Percentiles rank a stretch among this genome's conserved stretches.
Evolutionary conservation across 2,113 vertebrate species (phyloP).

Genomic region (Crotalus helleri): DNA sequence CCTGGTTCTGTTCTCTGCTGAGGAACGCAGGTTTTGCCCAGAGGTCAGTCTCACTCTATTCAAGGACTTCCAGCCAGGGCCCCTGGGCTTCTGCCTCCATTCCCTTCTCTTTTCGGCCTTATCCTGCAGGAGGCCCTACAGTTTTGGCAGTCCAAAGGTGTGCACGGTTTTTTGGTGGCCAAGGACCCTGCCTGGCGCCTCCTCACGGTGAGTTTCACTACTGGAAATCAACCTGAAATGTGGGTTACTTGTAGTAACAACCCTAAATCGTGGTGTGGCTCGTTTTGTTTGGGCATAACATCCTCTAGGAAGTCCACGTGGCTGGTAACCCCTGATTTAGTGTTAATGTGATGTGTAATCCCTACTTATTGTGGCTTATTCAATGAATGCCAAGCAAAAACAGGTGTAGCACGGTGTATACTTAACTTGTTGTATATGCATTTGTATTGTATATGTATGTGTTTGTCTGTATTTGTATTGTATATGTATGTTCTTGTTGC

Average conservation of each 20-base stretch:
- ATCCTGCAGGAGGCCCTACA: not conserved
- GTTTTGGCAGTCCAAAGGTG: conserved; percentile 10
- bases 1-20: not conserved
- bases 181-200: not conserved
- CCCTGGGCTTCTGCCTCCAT: not conserved
- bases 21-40: not conserved
- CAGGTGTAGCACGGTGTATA: not conserved
- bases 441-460: not conserved
- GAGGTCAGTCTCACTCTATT: not conserved
- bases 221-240: not conserved
- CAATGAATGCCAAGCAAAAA: not conserved
- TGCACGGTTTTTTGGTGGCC: conserved; percentile 6
- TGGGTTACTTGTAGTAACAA: not conserved
- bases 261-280: not conserved
- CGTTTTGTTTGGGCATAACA: not conserved
- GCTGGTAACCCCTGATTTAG: not conserved
- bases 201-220: not conserved
- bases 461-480: not conserved
- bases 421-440: not conserved
- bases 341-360: not conserved
- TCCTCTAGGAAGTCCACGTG: not conserved
- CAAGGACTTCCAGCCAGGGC: too few species aligned
- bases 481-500: not conserved
- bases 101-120: too few species aligned
- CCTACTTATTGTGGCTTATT: not conserved